Conservation (phyloP, 2,888 invertebrate species). For the Thereva nobilitata region DNA sequence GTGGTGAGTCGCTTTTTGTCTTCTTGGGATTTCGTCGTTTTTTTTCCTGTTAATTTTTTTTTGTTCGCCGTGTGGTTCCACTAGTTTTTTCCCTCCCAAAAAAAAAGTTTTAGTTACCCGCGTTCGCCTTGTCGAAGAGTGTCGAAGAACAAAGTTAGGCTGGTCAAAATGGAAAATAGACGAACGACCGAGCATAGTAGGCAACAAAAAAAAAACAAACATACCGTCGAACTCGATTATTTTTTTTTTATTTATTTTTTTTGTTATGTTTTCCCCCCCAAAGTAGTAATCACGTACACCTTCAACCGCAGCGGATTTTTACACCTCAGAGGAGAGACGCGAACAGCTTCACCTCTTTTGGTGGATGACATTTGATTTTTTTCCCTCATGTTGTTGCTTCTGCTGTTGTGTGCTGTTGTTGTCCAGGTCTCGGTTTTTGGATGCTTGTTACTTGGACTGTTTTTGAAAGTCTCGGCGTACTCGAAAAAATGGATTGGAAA, state of each 20-base stretch:
- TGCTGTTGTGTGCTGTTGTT: not conserved
- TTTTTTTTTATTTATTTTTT: conserved; percentile 13
- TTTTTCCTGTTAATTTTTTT: conserved; percentile 16
- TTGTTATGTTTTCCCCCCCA: not conserved
- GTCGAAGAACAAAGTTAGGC: conserved; percentile 16
- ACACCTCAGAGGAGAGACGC: conserved; percentile 25
- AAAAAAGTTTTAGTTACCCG: too few relatives aligned
- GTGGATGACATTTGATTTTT: conserved; percentile 25
- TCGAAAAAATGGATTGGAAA: too few relatives aligned
- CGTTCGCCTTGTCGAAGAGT: not conserved
- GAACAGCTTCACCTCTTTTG: conserved; percentile 13
- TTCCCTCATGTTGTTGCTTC: conserved; percentile 1
- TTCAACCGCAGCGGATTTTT: conserved; percentile 19
- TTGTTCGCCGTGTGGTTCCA: conserved; percentile 14
- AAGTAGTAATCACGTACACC: conserved; percentile 27
- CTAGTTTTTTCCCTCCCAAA: conserved; percentile 5
- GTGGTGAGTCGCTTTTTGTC: not conserved
- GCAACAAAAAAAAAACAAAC: conserved; percentile 12
- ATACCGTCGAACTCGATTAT: not conserved
- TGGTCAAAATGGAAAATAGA: conserved; percentile 11
- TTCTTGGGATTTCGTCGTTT: not conserved
- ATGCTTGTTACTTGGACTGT: not conserved
- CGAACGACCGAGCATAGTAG: not conserved
- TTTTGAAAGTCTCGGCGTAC: too few relatives aligned
- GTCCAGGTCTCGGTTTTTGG: conserved; percentile 12